phyloP scores from a whole-genome alignment of 2,113 vertebrate species.

The Tragelaphus buxtoni region DNA sequence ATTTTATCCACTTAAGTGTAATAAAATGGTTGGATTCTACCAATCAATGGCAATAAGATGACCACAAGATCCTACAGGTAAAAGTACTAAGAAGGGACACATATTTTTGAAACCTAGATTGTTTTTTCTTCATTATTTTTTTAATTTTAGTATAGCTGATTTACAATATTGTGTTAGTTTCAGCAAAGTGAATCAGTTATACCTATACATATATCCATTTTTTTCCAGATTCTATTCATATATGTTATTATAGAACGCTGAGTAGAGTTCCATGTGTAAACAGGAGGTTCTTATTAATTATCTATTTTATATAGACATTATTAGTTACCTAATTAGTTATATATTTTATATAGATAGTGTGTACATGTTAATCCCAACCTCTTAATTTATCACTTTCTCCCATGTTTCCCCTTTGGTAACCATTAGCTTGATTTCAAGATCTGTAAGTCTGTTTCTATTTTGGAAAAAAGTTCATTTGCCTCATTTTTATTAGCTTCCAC shows the following conservation, averaged over 20 bases:
- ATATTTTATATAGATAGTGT: background rate
- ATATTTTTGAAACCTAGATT: background rate
- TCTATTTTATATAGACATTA: background rate
- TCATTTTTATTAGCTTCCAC: background rate
- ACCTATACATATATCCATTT: background rate
- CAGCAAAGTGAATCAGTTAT: background rate
- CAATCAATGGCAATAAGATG: background rate
- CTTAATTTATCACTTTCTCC: background rate
- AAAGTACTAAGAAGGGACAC: background rate
- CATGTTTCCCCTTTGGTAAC: background rate
- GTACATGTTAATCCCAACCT: background rate
- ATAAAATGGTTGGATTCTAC: background rate
- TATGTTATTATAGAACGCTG: background rate
- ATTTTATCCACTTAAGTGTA: background rate
- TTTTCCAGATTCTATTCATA: background rate
- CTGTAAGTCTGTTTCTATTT: background rate
- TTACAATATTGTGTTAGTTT: background rate
- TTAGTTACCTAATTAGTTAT: background rate
- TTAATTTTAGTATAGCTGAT: background rate
- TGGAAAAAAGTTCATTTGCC: background rate
- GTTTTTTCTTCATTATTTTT: background rate
- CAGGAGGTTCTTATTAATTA: background rate
- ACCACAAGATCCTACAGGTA: background rate
- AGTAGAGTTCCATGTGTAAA: background rate
- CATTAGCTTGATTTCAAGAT: background rate